Percentiles rank a stretch among this genome's conserved stretches.
Evolutionary conservation across 2,113 vertebrate species (phyloP).

Genomic region (Aphelocoma coerulescens): DNA sequence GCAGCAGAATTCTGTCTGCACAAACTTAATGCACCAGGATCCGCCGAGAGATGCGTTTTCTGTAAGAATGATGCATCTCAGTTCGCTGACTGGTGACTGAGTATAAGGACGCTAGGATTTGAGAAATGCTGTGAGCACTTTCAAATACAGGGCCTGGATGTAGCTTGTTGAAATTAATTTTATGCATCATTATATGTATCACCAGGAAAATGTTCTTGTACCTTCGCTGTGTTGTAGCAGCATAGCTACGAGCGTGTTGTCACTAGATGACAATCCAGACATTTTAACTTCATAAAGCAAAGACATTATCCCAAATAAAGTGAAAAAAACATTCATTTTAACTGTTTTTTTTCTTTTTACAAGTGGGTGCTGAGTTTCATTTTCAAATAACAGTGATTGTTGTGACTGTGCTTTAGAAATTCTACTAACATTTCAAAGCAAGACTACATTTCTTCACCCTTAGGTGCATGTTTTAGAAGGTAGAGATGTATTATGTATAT

Average conservation of each 20-base stretch:
- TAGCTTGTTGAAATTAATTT: conserved; percentile 15
- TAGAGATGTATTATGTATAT: background rate
- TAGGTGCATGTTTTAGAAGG: background rate
- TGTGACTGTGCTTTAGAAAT: background rate
- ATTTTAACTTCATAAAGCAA: conserved; percentile 38
- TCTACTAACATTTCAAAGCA: background rate
- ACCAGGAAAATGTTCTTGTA: conserved; percentile 20
- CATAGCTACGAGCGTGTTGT: background rate
- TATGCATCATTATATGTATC: background rate
- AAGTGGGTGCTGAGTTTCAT: background rate
- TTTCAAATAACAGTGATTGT: background rate
- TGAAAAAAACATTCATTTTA: conserved; percentile 15
- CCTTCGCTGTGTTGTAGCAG: background rate
- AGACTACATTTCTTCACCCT: background rate
- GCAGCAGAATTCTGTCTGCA: conserved; percentile 14
- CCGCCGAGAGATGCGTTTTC: background rate
- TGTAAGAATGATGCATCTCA: background rate
- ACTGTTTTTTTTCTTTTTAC: background rate
- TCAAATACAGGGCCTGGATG: background rate
- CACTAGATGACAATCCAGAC: conserved; percentile 14
- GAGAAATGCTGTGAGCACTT: background rate
- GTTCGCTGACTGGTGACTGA: background rate
- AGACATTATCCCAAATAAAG: conserved; percentile 12
- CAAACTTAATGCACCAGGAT: background rate
- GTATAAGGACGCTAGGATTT: background rate